Evolutionary conservation across 1,140 invertebrate genomes (phyloP).

Genomic region (Thaumatotibia leucotreta): DNA sequence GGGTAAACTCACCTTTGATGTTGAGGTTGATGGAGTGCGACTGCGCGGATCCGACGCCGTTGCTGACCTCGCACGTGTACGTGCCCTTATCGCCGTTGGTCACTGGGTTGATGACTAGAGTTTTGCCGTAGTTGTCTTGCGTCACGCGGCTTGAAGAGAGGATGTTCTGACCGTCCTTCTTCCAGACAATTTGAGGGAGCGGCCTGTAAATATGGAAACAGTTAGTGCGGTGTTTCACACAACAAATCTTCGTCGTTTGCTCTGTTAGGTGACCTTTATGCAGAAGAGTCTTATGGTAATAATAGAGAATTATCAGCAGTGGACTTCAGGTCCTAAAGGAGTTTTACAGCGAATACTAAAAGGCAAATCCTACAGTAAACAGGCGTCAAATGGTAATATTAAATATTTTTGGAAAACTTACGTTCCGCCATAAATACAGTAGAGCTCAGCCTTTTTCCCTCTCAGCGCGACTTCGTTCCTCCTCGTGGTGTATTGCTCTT

Average conservation of each 20-base stretch:
- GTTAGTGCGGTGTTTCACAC: not conserved
- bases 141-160: slow-evolving; percentile 85
- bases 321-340: no score
- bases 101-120: slow-evolving; percentile 89
- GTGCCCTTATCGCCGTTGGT: slow-evolving; percentile 90
- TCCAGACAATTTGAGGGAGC: slow-evolving; percentile 89
- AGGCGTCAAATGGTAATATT: not conserved
- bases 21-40: slow-evolving; percentile 90
- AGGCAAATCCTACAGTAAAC: not conserved
- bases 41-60: slow-evolving; percentile 90
- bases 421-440: slow-evolving; percentile 94
- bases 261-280: no score
- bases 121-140: slow-evolving; percentile 95
- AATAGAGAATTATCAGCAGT: no score
- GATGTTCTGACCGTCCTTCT: slow-evolving; percentile 84
- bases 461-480: slow-evolving; percentile 90
- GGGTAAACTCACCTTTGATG: slow-evolving; percentile 80
- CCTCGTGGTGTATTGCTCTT: slow-evolving; percentile 88
- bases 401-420: slow-evolving; percentile 71
- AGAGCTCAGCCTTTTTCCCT: slow-evolving; percentile 86
- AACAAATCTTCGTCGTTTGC: no score
- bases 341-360: no score
- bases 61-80: slow-evolving; percentile 94
- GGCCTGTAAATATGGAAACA: slow-evolving; percentile 70
- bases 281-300: no score